Base-by-base conservation (phyloP, 2,888 invertebrate genomes). In the Incurvaria masculella region DNA sequence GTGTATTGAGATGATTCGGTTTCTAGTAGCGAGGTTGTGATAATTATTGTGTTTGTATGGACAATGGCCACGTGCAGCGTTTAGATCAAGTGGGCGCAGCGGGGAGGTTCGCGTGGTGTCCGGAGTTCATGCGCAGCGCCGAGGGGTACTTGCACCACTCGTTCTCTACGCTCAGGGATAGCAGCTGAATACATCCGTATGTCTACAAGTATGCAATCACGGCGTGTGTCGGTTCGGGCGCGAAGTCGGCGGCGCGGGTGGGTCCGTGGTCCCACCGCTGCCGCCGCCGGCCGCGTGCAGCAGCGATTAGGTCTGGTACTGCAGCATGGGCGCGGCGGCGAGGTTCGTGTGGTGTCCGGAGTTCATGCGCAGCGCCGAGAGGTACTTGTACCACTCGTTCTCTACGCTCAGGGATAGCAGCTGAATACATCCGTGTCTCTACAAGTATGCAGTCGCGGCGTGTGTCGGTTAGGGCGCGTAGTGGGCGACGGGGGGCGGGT, bases 61-160 rank as follows among this genome's bases (percentile, higher is more conserved):
- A n/a, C n/a, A n/a, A n/a, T n/a, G 68, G 76, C 79, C 72, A 78
- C 78, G 74, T 76, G 78, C 52, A 79, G 57, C 76, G 83, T 91
- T 92, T 93, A 94, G 89, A 93, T 93, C 80, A 97, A 97, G 79
- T 96, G 50, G 96, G 95, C 59, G 96, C 93, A 52, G 96, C 94
- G 50, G 94, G 89, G 63, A 97, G 85, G 80, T 96, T 95, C 58
- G 95, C 94, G 75, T 95, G 93, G 73, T 95, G 94, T 47, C 94
- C 91, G 64, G 91, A 88, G 82, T 97, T 97, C 97, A 97, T 97
- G 70, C 97, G 86, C 60, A 97, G 83, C 48, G 97, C 97, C 51
- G 96, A 96, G 63, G 97, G 83, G 63, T 95, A 95, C 80, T 97
- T 97, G 85, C 97, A 97, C 97, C 97, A 97, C 75, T 97, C 96